Evolutionary conservation across 37 sponge, comb jelly and placozoan species (phyloP), one percentile per base, ranked within the genome.

Genomic region (Bolinopsis microptera): DNA sequence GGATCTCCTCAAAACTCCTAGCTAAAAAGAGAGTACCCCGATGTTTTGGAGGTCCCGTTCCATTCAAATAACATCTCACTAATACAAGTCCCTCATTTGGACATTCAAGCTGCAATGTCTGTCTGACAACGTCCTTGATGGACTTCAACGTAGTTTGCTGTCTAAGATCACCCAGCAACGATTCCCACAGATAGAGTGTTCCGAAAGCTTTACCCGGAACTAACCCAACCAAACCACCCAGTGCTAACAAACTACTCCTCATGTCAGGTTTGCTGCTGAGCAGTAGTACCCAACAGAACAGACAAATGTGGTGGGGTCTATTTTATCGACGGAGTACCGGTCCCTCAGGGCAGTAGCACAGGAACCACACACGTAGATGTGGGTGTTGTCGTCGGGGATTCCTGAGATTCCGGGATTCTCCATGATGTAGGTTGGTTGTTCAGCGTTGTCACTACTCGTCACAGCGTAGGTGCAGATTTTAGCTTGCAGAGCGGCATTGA

Each of bases 261-360:
- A 86, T 86, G 61, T 23, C 35, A 86, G 90, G 3, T 27, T 41
- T 23, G 61, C 41, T 36, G 90, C 39, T 25, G 90, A 35, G 38
- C 90, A 39, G 90, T 86, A 86, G 90, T 86, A 86, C 48, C 90
- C 90, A 8, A 86, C 90, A 38, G 90, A 86, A 38, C 90, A 86
- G 38, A 86, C 90, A 39, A 39, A 86, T 5, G 90, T 86, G 61
- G 90, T 86, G 61, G 90, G 24, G 0, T 86, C 90, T 18, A 86
- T 86, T 48, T 41, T 86, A 8, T 86, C 90, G 25, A 86, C 61
- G 26, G 61, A 41, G 28, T 86, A 86, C 61, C 90, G 1, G 61
- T 86, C 90, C 26, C 90, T 86, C 16, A 86, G 41, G n/a, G 90
- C 41, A 24, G 90, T 86, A 34, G 90, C 90, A 40, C 90, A 86